These are phyloP conservation scores for Prosapia bicincta DNA, from an alignment of 2,888 invertebrate genomes.

Conservation along the genomic window DNA sequence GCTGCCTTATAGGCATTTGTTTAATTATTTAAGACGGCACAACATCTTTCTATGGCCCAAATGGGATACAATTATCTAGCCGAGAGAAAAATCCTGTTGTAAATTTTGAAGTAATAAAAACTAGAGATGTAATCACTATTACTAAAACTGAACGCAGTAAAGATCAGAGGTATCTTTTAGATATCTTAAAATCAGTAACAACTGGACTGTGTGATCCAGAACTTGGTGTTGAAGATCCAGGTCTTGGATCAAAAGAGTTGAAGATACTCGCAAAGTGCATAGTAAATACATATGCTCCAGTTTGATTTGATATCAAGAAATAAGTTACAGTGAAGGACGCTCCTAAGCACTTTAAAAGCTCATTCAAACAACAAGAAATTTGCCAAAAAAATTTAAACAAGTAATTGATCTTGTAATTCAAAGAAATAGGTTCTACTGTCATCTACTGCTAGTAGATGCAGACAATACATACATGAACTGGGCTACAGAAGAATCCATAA, in stretches of 20 bases:
- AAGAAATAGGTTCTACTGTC: no score
- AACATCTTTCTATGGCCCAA: conserved; percentile 35
- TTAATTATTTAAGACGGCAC: conserved; percentile 37
- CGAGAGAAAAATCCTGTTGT: conserved; percentile 16
- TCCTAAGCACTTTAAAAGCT: neutral
- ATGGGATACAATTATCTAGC: conserved; percentile 36
- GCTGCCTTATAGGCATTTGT: conserved; percentile 37
- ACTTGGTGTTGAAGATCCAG: neutral
- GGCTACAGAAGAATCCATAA: no score
- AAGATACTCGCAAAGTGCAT: no score
- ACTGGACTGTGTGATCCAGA: conserved; percentile 29
- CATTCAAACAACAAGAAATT: neutral
- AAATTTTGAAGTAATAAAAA: no score
- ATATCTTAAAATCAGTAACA: conserved; percentile 21
- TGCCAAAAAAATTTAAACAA: neutral
- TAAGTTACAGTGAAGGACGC: neutral
- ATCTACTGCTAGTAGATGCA: no score
- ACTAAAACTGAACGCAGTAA: conserved; percentile 11
- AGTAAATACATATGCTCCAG: neutral
- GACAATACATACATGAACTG: no score
- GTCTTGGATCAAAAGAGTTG: no score
- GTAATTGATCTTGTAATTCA: no score
- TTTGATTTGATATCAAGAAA: conserved; percentile 14
- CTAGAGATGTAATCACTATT: neutral
- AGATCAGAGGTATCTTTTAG: conserved; percentile 36